Conservation (phyloP, 2,797 vertebrate genomes). For the Taenioides sp. region DNA sequence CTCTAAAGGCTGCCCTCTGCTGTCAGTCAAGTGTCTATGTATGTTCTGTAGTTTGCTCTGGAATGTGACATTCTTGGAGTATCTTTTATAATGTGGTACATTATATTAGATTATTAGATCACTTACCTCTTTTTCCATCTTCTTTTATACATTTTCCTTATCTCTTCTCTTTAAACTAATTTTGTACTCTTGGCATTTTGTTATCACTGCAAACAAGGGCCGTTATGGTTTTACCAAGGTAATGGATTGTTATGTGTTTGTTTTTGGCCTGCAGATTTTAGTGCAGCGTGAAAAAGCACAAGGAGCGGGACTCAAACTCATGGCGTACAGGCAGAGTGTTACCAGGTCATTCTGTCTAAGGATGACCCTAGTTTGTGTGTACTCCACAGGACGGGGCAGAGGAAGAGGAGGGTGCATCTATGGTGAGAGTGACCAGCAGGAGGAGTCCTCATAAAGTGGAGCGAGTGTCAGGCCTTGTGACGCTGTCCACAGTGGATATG, state of each 20-base stretch:
- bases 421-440: constrained; percentile 83
- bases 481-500: constrained; percentile 68
- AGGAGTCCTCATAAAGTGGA: constrained; percentile 80
- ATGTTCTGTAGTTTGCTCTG: neutral
- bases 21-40: constrained; percentile 49
- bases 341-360: too few species aligned
- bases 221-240: too few species aligned
- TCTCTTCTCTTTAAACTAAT: neutral
- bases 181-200: neutral
- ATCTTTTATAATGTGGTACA: constrained; percentile 3
- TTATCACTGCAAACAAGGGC: too few species aligned
- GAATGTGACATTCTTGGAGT: neutral
- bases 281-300: neutral
- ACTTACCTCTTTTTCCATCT: neutral
- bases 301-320: neutral
- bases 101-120: too few species aligned
- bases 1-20: constrained; percentile 69
- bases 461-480: constrained; percentile 80
- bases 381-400: constrained; percentile 43
- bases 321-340: neutral
- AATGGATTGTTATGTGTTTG: neutral
- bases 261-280: neutral
- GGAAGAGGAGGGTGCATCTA: constrained; percentile 69
- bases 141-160: neutral
- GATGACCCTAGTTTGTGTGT: constrained; percentile 1